A percentile compares a stretch with the other conserved stretches of the same genome.
Conservation (phyloP, 2,888 invertebrate species). For the Octonoba sinensis region DNA sequence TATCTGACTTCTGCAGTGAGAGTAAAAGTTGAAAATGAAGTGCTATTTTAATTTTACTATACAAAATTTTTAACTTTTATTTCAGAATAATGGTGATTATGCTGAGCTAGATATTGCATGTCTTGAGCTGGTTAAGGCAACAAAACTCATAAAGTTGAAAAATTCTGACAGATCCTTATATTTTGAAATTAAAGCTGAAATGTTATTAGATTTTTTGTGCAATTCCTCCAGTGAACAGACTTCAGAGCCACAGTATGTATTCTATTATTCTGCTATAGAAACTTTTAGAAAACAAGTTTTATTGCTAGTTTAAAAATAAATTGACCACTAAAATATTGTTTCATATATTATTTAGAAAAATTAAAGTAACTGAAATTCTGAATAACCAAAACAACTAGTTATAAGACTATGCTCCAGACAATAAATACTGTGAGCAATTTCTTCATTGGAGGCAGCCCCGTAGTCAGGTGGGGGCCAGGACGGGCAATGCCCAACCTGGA, state of each 20-base stretch:
- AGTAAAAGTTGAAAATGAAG: background rate
- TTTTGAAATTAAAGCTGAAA: conserved; percentile 32
- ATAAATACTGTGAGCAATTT: too few relatives aligned
- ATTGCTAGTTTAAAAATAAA: background rate
- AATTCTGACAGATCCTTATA: conserved; percentile 27
- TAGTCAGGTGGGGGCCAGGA: too few relatives aligned
- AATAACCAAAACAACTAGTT: too few relatives aligned
- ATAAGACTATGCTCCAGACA: too few relatives aligned
- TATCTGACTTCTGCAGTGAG: too few relatives aligned
- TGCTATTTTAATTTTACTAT: background rate
- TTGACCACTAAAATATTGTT: too few relatives aligned
- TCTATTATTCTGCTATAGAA: too few relatives aligned
- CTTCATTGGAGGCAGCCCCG: too few relatives aligned
- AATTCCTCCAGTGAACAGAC: background rate
- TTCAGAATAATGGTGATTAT: conserved; percentile 3
- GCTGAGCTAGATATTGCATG: conserved; percentile 13
- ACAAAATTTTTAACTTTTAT: background rate
- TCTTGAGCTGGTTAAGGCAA: conserved; percentile 20
- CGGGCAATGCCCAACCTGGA: too few relatives aligned
- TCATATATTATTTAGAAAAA: too few relatives aligned
- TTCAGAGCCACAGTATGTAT: conserved; percentile 39
- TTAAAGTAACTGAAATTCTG: too few relatives aligned
- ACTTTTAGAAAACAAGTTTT: too few relatives aligned
- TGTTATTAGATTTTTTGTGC: conserved; percentile 17
- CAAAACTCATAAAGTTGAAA: conserved; percentile 8